Evolutionary conservation across 2,888 invertebrate species (phyloP).

Genomic region (Portevinia maculata): DNA sequence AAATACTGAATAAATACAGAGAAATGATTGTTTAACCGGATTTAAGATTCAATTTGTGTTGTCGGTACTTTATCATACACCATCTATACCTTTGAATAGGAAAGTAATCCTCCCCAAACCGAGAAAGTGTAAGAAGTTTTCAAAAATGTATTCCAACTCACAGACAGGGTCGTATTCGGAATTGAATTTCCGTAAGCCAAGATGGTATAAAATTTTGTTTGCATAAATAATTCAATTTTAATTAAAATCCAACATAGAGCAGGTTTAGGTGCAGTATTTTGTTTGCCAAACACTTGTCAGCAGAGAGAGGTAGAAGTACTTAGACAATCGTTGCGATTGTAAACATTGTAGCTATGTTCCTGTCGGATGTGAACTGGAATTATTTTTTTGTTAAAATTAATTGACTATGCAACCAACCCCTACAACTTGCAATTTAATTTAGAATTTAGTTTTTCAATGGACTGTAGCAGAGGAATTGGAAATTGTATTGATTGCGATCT

Average conservation of each 20-base stretch:
- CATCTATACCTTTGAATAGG: no score
- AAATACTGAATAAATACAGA: not conserved
- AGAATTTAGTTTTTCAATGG: conserved; percentile 5
- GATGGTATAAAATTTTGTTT: conserved; percentile 41
- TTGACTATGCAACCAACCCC: conserved; percentile 4
- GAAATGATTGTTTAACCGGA: not conserved
- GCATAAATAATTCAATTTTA: conserved; percentile 63
- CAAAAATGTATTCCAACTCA: conserved; percentile 20
- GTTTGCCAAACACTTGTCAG: conserved; percentile 39
- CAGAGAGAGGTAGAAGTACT: conserved; percentile 2
- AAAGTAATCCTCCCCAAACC: conserved; percentile 2
- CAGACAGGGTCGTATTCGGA: conserved; percentile 28
- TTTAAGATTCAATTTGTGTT: not conserved
- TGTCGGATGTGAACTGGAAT: conserved; percentile 4
- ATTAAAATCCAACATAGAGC: conserved; percentile 53
- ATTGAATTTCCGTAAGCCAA: conserved; percentile 31
- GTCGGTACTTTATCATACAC: not conserved
- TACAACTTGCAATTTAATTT: conserved; percentile 2
- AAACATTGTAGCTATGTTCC: conserved; percentile 3
- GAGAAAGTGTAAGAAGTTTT: not conserved
- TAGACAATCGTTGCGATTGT: not conserved
- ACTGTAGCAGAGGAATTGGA: no score
- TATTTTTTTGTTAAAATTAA: not conserved
- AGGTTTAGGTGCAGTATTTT: conserved; percentile 30
- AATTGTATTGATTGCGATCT: no score